These are phyloP conservation scores for Papilio protenor DNA, from an alignment of 2,888 invertebrate species.

Conservation along the genomic window DNA sequence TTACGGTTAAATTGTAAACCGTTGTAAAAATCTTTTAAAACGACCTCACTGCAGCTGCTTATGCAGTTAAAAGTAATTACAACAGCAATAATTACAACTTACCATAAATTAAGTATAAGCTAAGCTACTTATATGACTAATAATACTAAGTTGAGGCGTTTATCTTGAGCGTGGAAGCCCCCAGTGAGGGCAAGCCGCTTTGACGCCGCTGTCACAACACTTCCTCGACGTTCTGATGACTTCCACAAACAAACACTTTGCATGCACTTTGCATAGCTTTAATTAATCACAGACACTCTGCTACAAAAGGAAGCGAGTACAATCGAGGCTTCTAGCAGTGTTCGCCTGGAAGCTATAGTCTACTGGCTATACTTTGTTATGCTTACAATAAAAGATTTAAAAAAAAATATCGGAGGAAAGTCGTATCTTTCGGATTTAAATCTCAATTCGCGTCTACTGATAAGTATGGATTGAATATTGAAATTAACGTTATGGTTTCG, in stretches of 20 bases:
- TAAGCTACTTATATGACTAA: neutral
- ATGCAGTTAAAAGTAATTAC: neutral
- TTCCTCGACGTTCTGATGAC: neutral
- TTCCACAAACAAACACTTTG: constrained; percentile 17
- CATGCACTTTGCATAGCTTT: constrained; percentile 11
- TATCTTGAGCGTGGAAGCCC: constrained; percentile 19
- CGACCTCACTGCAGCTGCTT: too few species aligned
- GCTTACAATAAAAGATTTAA: neutral
- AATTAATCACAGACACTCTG: neutral
- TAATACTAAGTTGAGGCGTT: constrained; percentile 21
- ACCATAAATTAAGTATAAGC: neutral
- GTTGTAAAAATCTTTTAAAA: too few species aligned
- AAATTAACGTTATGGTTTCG: neutral
- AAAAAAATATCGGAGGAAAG: neutral
- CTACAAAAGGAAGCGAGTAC: neutral
- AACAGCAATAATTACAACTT: neutral
- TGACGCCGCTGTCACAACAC: constrained; percentile 37
- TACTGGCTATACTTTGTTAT: too few species aligned
- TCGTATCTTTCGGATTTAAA: neutral
- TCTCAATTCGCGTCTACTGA: neutral
- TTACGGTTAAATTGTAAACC: too few species aligned
- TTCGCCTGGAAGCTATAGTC: too few species aligned
- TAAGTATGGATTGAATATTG: neutral
- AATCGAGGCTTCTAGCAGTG: too few species aligned
- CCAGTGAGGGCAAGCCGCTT: constrained; percentile 33